phyloP scores from a whole-genome alignment of 2,888 invertebrate genomes.

The Heliconius sara region DNA sequence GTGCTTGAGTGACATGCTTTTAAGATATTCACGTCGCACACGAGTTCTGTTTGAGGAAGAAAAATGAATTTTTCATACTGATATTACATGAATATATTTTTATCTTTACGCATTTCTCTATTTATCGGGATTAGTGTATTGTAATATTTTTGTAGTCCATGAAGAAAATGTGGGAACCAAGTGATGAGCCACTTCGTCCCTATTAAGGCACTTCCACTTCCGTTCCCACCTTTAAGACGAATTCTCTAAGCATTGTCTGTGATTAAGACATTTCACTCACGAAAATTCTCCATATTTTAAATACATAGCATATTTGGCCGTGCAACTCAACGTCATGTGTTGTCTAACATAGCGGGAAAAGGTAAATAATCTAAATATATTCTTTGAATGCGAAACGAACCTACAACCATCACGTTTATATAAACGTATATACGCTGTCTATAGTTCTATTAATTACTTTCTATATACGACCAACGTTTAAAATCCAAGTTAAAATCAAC shows the following conservation, averaged over 20 bases:
- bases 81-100: conserved; percentile 13
- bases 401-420: not conserved
- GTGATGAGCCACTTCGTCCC: not conserved
- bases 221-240: not conserved
- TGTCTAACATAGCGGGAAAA: no score
- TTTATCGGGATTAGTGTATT: no score
- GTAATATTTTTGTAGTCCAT: no score
- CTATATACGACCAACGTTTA: not conserved
- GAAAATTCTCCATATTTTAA: no score
- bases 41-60: conserved; percentile 28
- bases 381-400: not conserved
- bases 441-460: conserved; percentile 2
- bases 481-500: not conserved
- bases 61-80: conserved; percentile 34
- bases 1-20: conserved; percentile 77
- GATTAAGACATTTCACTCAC: no score
- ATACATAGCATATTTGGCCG: not conserved
- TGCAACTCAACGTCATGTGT: not conserved
- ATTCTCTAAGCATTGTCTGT: not conserved
- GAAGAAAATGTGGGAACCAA: not conserved
- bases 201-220: not conserved
- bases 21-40: conserved; percentile 51
- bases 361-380: not conserved
- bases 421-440: not conserved
- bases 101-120: not conserved